A percentile compares a stretch with the other conserved stretches of the same genome.
phyloP scores from a whole-genome alignment of 2,113 vertebrate species.

The Telmatochromis sp. region DNA sequence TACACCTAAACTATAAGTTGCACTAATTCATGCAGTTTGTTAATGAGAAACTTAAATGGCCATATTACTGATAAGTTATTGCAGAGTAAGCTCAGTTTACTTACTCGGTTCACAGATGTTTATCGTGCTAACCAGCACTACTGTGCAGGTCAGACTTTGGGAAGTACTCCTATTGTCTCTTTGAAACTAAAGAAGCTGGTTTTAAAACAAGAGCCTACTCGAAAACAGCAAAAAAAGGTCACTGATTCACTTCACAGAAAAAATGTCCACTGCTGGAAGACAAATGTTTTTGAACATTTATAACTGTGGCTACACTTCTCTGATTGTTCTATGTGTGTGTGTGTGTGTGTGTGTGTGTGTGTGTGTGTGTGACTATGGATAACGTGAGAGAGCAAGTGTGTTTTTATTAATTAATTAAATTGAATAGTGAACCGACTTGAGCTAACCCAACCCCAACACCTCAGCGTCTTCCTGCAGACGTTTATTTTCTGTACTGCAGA shows the following conservation, averaged over 20 bases:
- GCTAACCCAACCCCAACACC: neutral
- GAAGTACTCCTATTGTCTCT: neutral
- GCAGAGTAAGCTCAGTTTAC: neutral
- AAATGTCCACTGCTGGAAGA: neutral
- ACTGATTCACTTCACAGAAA: neutral
- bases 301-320: neutral
- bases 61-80: neutral
- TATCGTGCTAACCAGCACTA: neutral
- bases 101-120: neutral
- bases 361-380: neutral
- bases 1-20: neutral
- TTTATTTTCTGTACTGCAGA: neutral
- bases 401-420: neutral
- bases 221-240: neutral
- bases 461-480: neutral
- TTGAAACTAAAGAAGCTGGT: neutral
- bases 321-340: too few relatives aligned
- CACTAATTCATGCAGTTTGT: neutral
- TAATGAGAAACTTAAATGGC: neutral
- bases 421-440: neutral
- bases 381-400: neutral
- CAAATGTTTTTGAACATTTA: neutral
- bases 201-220: neutral
- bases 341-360: rapidly evolving
- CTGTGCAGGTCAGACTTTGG: neutral